Evolutionary conservation across 1,140 invertebrate species (phyloP), one percentile per base, ranked within the genome.

Genomic region (Macrocentrus cingulum): DNA sequence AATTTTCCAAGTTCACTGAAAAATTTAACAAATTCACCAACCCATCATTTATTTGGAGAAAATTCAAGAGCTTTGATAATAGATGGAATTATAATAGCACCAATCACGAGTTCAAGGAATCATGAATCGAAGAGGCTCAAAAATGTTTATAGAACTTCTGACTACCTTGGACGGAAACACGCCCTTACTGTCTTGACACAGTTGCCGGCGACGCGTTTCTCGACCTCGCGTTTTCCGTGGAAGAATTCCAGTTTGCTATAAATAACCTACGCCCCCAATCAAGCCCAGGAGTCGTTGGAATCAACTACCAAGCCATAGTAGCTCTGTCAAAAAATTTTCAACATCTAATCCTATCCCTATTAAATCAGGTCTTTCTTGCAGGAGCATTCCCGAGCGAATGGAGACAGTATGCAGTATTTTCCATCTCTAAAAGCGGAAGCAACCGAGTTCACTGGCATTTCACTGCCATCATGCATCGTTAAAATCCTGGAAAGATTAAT

Each of bases 401-500:
- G 56, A 32, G 13, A 13, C 9, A 44, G 16, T 59, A 51, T 36
- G 13, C 16, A 2, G 1, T 59, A 15, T 51, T 44, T 25, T 52
- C 52, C 15, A 59, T 59, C n/a, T 41, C 56, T 5, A 56, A 56
- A 48, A n/a, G 15, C 1, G 55, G 15, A 2, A 19, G 32, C 1
- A 37, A 39, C 11, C 23, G 39, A 9, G 32, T n/a, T 48, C 0
- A 46, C 44, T 4, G 44, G 44, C n/a, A 56, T 56, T 2, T 41
- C 44, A n/a, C 22, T 56, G 8, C 22, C 55, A 18, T 16, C 34
- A 2, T 56, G 55, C 13, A 18, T 48, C 7, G 11, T 36, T 4
- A 56, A 56, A 29, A 16, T 56, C 0, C 0, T 56, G 7, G 55
- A 56, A 41, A 48, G 18, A 11, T 20, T 56, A 34, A 18, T 56